Evolutionary conservation across 2,797 vertebrate species (phyloP).

Genomic region (Muscicapa comitata): DNA sequence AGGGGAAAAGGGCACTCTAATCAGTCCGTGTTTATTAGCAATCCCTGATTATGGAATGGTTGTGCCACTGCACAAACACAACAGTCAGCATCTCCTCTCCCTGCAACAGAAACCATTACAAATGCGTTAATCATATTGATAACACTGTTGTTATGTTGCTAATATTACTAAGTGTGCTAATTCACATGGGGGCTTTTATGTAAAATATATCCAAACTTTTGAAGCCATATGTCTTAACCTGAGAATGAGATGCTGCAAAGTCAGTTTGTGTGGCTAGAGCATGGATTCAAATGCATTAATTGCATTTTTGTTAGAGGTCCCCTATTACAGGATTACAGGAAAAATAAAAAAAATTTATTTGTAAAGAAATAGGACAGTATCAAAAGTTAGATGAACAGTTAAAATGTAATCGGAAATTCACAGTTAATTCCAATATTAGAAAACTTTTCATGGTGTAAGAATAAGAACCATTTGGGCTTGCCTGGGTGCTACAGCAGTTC

Average conservation of each 20-base stretch:
- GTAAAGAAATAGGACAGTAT: not conserved
- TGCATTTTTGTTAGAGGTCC: not conserved
- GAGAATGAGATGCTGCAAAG: not conserved
- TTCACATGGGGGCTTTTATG: not conserved
- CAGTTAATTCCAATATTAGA: not conserved
- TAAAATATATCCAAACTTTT: not conserved
- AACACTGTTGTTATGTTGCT: not conserved
- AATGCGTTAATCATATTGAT: not conserved
- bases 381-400: not conserved
- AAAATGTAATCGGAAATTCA: not conserved
- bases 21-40: not conserved
- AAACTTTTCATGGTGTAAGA: not conserved
- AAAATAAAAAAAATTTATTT: not conserved
- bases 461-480: not conserved
- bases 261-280: not conserved
- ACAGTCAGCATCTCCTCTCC: not conserved
- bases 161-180: not conserved
- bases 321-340: not conserved
- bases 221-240: not conserved
- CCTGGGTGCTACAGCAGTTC: not conserved
- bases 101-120: not conserved
- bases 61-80: not conserved
- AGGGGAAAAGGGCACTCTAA: not conserved
- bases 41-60: not conserved
- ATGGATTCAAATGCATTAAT: not conserved